These are phyloP conservation scores for Muraenolepis orangiensis DNA, from an alignment of 2,797 vertebrate genomes.

Conservation along the genomic window DNA sequence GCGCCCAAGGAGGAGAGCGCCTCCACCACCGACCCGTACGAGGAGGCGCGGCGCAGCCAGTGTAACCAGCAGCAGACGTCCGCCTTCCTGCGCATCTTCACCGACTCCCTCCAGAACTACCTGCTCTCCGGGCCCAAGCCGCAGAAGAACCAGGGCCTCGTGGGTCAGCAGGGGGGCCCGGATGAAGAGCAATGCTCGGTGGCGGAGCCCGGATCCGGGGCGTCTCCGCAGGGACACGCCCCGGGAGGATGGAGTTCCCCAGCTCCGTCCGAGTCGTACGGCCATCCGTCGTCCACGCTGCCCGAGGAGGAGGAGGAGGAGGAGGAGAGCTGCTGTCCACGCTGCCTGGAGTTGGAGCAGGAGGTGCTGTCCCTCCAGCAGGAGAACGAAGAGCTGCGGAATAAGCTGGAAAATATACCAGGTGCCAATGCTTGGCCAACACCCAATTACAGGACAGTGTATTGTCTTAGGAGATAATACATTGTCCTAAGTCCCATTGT, in stretches of 20 bases:
- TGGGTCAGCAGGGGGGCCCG: conserved; percentile 59
- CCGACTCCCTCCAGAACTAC: conserved; percentile 95
- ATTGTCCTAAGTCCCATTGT: too few species aligned
- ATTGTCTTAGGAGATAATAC: too few species aligned
- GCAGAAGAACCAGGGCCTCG: conserved; percentile 52
- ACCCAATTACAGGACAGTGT: too few species aligned
- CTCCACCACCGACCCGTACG: conserved; percentile 76
- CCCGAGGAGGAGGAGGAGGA: conserved; percentile 96
- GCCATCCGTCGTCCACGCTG: conserved; percentile 94
- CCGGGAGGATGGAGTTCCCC: conserved; percentile 94
- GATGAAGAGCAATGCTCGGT: conserved; percentile 72
- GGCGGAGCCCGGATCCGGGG: conserved; percentile 72
- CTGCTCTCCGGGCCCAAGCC: conserved; percentile 84
- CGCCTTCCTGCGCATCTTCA: conserved; percentile 92
- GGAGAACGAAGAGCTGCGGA: conserved; percentile 95
- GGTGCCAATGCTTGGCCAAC: conserved; percentile 74
- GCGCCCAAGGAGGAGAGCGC: conserved; percentile 76
- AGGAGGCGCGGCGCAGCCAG: conserved; percentile 82
- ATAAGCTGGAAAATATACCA: conserved; percentile 92
- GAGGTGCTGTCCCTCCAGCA: conserved; percentile 98
- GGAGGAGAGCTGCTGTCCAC: conserved; percentile 91
- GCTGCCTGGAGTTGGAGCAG: conserved; percentile 95
- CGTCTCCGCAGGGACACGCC: conserved; percentile 82
- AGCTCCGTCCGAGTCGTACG: conserved; percentile 92
- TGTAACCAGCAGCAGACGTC: conserved; percentile 91